Base-by-base conservation (phyloP, 2,797 vertebrate species). In the Gastrophryne carolinensis region DNA sequence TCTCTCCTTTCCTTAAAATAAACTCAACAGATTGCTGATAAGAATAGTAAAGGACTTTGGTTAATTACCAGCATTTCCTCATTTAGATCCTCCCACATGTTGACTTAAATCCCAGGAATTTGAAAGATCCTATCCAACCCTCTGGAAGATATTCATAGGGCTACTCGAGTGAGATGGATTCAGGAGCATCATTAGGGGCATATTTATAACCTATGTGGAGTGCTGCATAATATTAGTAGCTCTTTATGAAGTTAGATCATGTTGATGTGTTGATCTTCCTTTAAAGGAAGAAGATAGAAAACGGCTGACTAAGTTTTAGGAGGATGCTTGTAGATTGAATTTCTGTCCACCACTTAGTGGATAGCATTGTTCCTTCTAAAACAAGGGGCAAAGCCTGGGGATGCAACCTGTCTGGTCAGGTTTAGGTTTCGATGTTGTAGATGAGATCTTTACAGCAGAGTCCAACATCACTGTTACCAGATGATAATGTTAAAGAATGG, bases 51-150 rank as follows among this genome's bases (percentile, higher is more conserved):
- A 56, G 61, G 54, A 30, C 75, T 34, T 50, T 52, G 68, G 68
- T 61, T 78, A 52, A 63, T 72, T 83, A 87, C 86, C 85, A 88
- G 84, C 74, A 81, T 80, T 78, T 84, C 85, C 83, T 88, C 83
- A 77, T 88, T 86, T 86, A 83, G 79, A 86, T 61, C 57, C 67
- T 82, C 81, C 81, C 79, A 73, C 87, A 83, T 67, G 63, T 75
- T 85, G 81, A 84, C 82, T 84, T 79, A 72, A 85, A 88, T 85
- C 83, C 80, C 73, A 84, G 83, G 84, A 84, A 86, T 86, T 84
- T 85, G 75, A 81, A 83, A 82, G 84, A 84, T 84, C 83, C 84
- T 87, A 72, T 83, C 84, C 83, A 87, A 86, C 84, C 84, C 86
- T 84, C 52, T 81, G 83, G 83, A 89, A 84, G 87, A 83, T 37